Percentiles rank a stretch among this genome's conserved stretches.
Conservation (phyloP, 2,888 invertebrate species). For the Harpagoxenus sublaevis region DNA sequence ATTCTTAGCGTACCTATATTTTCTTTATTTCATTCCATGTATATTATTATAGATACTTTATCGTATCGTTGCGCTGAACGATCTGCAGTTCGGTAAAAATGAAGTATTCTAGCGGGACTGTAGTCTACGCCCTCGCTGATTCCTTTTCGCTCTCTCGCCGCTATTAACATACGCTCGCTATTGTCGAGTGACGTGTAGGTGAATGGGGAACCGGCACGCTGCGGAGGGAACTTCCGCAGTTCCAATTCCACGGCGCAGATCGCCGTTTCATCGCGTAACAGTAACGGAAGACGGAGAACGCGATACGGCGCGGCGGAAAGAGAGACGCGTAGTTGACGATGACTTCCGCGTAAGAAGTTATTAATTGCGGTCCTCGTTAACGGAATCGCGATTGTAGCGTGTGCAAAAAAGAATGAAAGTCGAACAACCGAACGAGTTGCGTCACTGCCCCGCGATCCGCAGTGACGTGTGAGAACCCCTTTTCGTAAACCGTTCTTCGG, state of each 20-base stretch:
- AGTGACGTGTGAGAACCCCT: slow-evolving; percentile 64
- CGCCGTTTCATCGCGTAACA: slow-evolving; percentile 49
- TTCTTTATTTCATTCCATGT: neutral
- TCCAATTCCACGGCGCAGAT: slow-evolving; percentile 30
- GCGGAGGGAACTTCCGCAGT: slow-evolving; percentile 59
- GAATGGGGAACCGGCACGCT: slow-evolving; percentile 13
- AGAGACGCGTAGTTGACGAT: slow-evolving; percentile 43
- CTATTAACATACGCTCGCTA: slow-evolving; percentile 34
- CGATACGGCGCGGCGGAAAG: slow-evolving; percentile 27
- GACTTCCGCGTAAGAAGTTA: slow-evolving; percentile 66
- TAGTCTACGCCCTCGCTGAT: neutral
- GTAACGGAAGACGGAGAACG: slow-evolving; percentile 18
- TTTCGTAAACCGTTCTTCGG: neutral
- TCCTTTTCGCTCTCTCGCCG: slow-evolving; percentile 1
- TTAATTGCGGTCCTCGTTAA: slow-evolving; percentile 70
- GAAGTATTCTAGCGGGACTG: neutral
- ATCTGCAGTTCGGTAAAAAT: neutral
- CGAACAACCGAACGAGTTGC: slow-evolving; percentile 56
- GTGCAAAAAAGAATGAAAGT: slow-evolving; percentile 61
- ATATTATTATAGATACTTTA: neutral
- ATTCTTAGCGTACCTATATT: neutral
- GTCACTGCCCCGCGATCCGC: slow-evolving; percentile 51
- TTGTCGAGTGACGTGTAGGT: slow-evolving; percentile 22
- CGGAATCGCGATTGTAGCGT: slow-evolving; percentile 61
- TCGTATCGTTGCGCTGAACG: neutral